Conservation (phyloP, 2,888 invertebrate species). For the Syrphus vitripennis region DNA sequence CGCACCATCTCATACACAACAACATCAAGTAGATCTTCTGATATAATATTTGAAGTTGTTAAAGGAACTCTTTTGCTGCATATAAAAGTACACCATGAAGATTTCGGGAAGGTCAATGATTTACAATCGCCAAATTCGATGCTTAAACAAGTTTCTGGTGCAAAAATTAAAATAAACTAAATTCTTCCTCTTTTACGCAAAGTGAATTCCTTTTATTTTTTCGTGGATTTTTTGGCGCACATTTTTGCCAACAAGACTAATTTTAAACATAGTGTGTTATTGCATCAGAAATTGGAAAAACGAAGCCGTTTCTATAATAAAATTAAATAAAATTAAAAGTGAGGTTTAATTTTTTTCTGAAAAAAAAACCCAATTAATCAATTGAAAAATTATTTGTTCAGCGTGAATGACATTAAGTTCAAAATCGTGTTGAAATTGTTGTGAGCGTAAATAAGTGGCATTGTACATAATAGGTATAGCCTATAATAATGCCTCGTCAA, state of each 20-base stretch:
- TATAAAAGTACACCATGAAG: conserved; percentile 1
- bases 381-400: neutral
- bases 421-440: conserved; percentile 2
- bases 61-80: neutral
- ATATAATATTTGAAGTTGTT: neutral
- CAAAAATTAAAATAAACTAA: neutral
- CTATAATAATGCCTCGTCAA: conserved; percentile 32
- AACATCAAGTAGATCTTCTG: neutral
- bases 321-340: neutral
- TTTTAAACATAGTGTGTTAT: conserved; percentile 23
- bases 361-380: neutral
- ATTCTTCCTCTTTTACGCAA: neutral
- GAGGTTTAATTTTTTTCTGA: no score
- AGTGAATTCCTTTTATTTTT: neutral
- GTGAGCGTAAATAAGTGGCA: neutral
- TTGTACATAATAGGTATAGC: neutral
- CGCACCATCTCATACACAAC: neutral
- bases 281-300: conserved; percentile 59
- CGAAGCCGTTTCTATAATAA: neutral
- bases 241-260: conserved; percentile 41
- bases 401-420: conserved; percentile 6
- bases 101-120: neutral
- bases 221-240: conserved; percentile 37
- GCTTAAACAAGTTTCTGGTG: neutral
- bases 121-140: neutral